Base-by-base conservation (phyloP, 1,140 invertebrate genomes). In the Belonocnema kinseyi region DNA sequence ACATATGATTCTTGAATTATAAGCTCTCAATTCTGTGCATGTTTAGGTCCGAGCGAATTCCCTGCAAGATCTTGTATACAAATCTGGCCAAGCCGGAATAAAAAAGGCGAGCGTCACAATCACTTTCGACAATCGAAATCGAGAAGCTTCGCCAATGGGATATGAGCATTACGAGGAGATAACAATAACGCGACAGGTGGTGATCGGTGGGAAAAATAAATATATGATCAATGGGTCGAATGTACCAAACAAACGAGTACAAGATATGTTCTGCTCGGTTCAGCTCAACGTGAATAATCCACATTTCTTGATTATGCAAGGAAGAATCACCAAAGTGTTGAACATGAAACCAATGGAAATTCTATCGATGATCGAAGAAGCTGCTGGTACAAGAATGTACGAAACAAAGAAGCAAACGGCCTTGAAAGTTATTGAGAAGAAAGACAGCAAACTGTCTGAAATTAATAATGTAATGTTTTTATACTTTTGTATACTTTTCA, bases 251-350 rank as follows among this genome's bases (percentile, higher is more conserved):
- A 97, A 96, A 85, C 92, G 96, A 84, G 96, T 99, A 0, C 94
- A 96, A 74, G 99, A 99, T 91, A 92, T 99, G 82, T 99, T 99
- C 89, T 96, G 97, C 83, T 98, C 98, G 0, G 96, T 99, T 10
- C 98, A 99, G 86, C 92, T 99, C 3, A 99, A 99, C 91, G 97
- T 99, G 0, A 99, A 99, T 90, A 99, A 99, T 93, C 99, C 99
- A 5, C 98, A 99, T 90, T 99, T 99, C 90, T 94, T 99, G 6
- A 99, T 99, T 83, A 99, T 99, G 99, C 99, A 99, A 93, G 99
- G 99, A 11, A 94, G 98, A 85, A 99, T 99, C 74, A 99, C 98
- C 0, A 99, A 99, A 94, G 99, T 99, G 2, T 93, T 99, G 3
- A 99, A 99, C 89, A 99, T 99, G 98, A 99, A 99, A 88, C 98